These are phyloP conservation scores for Cryptoleucopteryx plumbea DNA, from an alignment of 2,113 vertebrate species.

Conservation along the genomic window DNA sequence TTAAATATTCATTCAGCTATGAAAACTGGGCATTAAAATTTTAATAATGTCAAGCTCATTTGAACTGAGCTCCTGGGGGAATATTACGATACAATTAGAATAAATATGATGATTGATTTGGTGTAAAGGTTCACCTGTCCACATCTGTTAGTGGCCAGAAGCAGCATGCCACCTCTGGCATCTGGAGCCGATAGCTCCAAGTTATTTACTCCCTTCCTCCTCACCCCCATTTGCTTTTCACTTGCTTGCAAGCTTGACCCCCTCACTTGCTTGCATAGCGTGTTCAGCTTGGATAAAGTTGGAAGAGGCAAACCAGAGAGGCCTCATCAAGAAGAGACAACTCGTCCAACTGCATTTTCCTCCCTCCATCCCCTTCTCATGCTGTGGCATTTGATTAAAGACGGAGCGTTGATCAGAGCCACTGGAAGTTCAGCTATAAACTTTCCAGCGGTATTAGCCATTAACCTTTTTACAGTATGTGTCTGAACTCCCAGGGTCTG, in stretches of 20 bases:
- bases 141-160: conserved; percentile 26
- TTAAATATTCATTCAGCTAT: conserved; percentile 90
- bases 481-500: not conserved
- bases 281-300: not conserved
- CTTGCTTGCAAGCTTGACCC: not conserved
- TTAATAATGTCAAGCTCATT: conserved; percentile 90
- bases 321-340: not conserved
- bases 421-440: conserved; percentile 16
- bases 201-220: not conserved
- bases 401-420: not conserved
- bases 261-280: accelerated
- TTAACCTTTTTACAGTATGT: conserved; percentile 23
- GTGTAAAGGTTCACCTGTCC: conserved; percentile 76
- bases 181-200: not conserved
- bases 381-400: conserved; percentile 10
- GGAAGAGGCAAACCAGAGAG: not conserved
- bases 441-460: not conserved
- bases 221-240: not conserved
- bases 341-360: not conserved
- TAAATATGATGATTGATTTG: conserved; percentile 83
- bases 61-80: conserved; percentile 82
- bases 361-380: not conserved
- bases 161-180: conserved; percentile 18
- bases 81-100: conserved; percentile 84
- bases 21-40: conserved; percentile 89